Evolutionary conservation across 1,140 invertebrate genomes (phyloP).

Genomic region (Bombus superbus): DNA sequence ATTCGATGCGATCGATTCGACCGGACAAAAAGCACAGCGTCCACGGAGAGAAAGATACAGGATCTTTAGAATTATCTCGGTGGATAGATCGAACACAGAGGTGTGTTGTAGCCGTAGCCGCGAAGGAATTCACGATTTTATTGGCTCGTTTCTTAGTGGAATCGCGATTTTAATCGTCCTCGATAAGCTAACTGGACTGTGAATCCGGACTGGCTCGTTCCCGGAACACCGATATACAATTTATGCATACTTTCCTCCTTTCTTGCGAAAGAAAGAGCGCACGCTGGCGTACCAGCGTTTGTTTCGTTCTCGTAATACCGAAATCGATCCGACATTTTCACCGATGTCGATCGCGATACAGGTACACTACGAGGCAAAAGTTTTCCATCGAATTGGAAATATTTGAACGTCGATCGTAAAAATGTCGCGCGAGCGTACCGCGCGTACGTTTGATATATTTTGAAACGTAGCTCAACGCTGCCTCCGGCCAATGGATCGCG

Average conservation of each 20-base stretch:
- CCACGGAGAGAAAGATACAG: not conserved
- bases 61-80: constrained; percentile 28
- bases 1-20: constrained; percentile 33
- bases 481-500: too few relatives aligned
- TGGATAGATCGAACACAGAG: not conserved
- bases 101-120: not conserved
- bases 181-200: constrained; percentile 50
- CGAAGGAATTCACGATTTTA: constrained; percentile 25
- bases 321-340: not conserved
- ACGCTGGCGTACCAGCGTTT: too few relatives aligned
- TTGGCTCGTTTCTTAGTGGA: constrained; percentile 23
- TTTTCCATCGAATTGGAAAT: too few relatives aligned
- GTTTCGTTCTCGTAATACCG: not conserved
- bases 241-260: constrained; percentile 4
- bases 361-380: too few relatives aligned
- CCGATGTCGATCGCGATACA: too few relatives aligned
- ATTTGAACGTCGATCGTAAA: too few relatives aligned
- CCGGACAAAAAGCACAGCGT: not conserved
- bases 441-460: too few relatives aligned
- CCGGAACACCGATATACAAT: constrained; percentile 36
- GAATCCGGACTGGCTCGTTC: constrained; percentile 48
- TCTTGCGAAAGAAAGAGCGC: not conserved
- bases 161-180: constrained; percentile 29
- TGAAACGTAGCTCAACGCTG: too few relatives aligned
- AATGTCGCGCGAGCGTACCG: too few relatives aligned